Evolutionary conservation across 2,888 invertebrate genomes (phyloP).

Genomic region (Drosophila bunnanda): DNA sequence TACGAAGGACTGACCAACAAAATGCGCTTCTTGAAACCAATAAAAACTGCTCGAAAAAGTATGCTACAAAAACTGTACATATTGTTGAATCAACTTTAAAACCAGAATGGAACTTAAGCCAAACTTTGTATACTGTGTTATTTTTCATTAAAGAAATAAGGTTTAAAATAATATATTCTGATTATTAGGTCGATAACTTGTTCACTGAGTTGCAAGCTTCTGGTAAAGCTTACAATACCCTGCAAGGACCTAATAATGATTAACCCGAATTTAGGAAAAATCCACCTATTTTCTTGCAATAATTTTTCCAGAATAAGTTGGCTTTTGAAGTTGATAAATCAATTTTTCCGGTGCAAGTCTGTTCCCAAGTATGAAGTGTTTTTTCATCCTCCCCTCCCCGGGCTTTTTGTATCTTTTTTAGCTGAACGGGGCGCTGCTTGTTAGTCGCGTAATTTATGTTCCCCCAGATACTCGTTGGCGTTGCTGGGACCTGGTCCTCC

Average conservation of each 20-base stretch:
- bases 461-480: slow-evolving; percentile 83
- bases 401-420: slow-evolving; percentile 69
- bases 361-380: slow-evolving; percentile 65
- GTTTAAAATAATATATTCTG: too few species aligned
- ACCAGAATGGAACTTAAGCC: too few species aligned
- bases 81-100: too few species aligned
- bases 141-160: too few species aligned
- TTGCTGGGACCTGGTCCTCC: slow-evolving; percentile 46
- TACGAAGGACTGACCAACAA: not conserved
- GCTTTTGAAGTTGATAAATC: not conserved
- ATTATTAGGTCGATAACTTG: too few species aligned
- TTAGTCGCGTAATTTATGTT: slow-evolving; percentile 84
- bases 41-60: not conserved
- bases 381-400: slow-evolving; percentile 29
- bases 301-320: not conserved
- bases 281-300: not conserved
- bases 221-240: too few species aligned
- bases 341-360: slow-evolving; percentile 32
- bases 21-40: not conserved
- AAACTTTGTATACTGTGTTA: too few species aligned
- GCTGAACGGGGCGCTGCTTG: slow-evolving; percentile 80
- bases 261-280: too few species aligned
- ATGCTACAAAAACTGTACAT: too few species aligned
- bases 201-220: too few species aligned
- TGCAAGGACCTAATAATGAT: too few species aligned